Evolutionary conservation across 2,888 invertebrate species (phyloP), one percentile per base, ranked within the genome.

Genomic region (Mythimna lalbum): DNA sequence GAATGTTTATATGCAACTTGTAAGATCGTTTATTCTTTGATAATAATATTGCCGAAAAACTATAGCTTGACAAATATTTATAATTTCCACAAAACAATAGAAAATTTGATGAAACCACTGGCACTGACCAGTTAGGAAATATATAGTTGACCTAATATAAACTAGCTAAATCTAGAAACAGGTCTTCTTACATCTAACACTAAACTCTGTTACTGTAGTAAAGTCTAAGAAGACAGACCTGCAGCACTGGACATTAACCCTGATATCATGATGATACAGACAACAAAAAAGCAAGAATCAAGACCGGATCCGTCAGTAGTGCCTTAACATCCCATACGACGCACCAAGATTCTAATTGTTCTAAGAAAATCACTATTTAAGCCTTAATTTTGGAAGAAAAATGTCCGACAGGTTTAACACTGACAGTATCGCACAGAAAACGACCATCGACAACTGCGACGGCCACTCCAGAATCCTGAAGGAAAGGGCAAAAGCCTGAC

Each of bases 401-500:
- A 36, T 12, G 10, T 52, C 36, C 19, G 27, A 70, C 27, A 69
- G 47, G 27, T 52, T 80, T 56, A 63, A 60, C 66, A 78, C 65
- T 68, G 67, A 65, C 80, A 79, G 62, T 80, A 80, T 56, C 52
- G 69, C 71, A 81, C 83, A 80, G 50, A 57, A 70, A 69, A 73
- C 61, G 53, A 69, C 79, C 69, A 73, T 73, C 69, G 78, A 55
- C 62, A 69, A 81, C 76, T 31, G 43, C 72, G 63, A 73, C 67
- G 78, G 63, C 61, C 64, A 76, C 76, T 88, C 86, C 88, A 86
- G 83, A 81, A 78, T 84, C 87, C 87, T 85, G 87, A 84, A 85
- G 82, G 78, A 89, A 90, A 92, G 91, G 92, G 92, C 90, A 90
- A 88, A 85, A 90, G 91, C 91, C 93, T 91, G 88, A 75, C 86